Conservation (phyloP, 2,113 vertebrate species). For the Lepus europaeus region DNA sequence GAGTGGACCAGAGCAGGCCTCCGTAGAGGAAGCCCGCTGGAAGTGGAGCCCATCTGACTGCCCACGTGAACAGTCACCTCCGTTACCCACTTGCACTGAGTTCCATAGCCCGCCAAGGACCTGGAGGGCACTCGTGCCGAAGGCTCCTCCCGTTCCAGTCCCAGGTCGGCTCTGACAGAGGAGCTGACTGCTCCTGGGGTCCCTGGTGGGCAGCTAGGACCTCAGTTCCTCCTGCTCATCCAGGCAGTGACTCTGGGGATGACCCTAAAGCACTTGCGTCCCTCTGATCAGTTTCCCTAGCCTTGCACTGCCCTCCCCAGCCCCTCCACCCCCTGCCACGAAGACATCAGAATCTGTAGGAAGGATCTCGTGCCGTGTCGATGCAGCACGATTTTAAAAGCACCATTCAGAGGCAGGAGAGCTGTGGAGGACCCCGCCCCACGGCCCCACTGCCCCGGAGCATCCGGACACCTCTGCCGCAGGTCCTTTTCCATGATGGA, state of each 20-base stretch:
- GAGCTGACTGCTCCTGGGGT: background rate
- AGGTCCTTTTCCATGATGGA: background rate
- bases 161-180: rapidly evolving
- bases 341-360: background rate
- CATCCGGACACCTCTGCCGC: background rate
- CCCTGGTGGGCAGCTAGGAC: too few relatives aligned
- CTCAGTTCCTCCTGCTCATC: background rate
- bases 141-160: rapidly evolving
- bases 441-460: background rate
- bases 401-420: rapidly evolving
- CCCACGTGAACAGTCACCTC: rapidly evolving
- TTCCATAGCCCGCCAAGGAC: rapidly evolving
- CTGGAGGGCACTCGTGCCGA: rapidly evolving
- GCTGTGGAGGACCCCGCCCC: background rate
- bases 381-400: rapidly evolving
- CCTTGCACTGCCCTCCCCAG: background rate
- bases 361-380: too few relatives aligned
- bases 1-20: background rate
- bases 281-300: rapidly evolving
- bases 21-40: rapidly evolving
- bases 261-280: rapidly evolving
- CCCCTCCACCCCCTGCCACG: background rate
- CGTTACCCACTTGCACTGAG: rapidly evolving
- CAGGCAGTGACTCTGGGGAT: rapidly evolving
- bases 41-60: rapidly evolving